These are phyloP conservation scores for Dinoponera quadriceps DNA, from an alignment of 1,140 invertebrate species.

Conservation along the genomic window DNA sequence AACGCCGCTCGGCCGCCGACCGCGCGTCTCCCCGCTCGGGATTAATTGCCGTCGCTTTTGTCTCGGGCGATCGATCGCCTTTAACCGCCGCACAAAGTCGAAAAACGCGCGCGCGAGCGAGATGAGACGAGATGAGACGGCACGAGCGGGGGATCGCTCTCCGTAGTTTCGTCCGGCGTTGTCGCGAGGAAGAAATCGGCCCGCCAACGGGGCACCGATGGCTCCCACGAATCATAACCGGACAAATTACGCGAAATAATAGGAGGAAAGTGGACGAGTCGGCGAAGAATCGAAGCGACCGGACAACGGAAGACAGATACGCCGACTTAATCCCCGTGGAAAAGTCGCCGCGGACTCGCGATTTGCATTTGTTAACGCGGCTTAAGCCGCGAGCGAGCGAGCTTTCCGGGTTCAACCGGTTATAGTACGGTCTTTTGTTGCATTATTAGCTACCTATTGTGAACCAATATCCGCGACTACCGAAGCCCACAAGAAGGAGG, in stretches of 20 bases:
- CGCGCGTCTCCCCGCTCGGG: conserved; percentile 37
- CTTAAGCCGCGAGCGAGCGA: conserved; percentile 70
- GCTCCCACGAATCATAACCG: conserved; percentile 1
- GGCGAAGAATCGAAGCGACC: conserved; percentile 50
- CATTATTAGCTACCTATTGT: conserved; percentile 77
- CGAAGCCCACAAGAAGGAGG: background rate
- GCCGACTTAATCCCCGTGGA: conserved; percentile 72
- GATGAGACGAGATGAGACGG: background rate
- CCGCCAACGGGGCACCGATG: background rate
- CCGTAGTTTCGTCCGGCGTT: background rate
- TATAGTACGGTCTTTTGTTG: conserved; percentile 66
- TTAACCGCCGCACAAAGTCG: conserved; percentile 9
- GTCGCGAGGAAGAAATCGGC: background rate
- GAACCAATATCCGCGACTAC: conserved; percentile 51
- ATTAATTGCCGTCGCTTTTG: conserved; percentile 72
- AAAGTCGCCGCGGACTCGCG: conserved; percentile 67
- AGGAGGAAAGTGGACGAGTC: background rate
- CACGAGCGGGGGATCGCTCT: background rate
- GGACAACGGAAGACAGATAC: conserved; percentile 61
- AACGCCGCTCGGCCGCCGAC: conserved; percentile 55
- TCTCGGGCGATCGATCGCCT: conserved; percentile 53
- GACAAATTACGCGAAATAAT: conserved; percentile 24
- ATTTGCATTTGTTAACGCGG: conserved; percentile 79
- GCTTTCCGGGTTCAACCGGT: conserved; percentile 80
- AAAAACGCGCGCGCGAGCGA: background rate